These are phyloP conservation scores for Apodemia zela DNA, from an alignment of 2,888 invertebrate species.

Conservation along the genomic window DNA sequence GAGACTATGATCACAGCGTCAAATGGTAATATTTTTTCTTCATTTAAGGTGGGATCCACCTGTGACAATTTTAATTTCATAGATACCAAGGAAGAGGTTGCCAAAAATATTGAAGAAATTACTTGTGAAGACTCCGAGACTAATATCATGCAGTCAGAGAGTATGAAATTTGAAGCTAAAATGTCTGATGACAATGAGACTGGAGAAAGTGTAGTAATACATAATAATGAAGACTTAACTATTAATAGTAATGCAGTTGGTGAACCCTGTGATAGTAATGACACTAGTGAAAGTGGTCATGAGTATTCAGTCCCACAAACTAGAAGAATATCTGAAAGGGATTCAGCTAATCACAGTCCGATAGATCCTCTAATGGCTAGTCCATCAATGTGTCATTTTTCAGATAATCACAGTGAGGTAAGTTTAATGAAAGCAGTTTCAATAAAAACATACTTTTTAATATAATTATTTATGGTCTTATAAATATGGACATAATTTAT, in stretches of 20 bases:
- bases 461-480: too few species aligned
- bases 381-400: slow-evolving; percentile 84
- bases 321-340: slow-evolving; percentile 75
- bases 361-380: slow-evolving; percentile 85
- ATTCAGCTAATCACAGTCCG: slow-evolving; percentile 90
- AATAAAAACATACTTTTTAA: background rate
- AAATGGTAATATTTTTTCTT: slow-evolving; percentile 40
- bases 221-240: slow-evolving; percentile 51
- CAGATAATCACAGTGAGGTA: slow-evolving; percentile 85
- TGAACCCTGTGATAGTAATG: slow-evolving; percentile 56
- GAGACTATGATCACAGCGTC: slow-evolving; percentile 17
- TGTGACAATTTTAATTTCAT: slow-evolving; percentile 38
- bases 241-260: slow-evolving; percentile 54
- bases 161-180: slow-evolving; percentile 45
- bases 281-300: slow-evolving; percentile 47
- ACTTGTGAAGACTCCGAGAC: slow-evolving; percentile 40
- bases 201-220: slow-evolving; percentile 41
- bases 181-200: slow-evolving; percentile 42
- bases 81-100: slow-evolving; percentile 39
- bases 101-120: slow-evolving; percentile 21
- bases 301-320: slow-evolving; percentile 59
- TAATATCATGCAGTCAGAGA: slow-evolving; percentile 43
- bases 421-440: slow-evolving; percentile 25
- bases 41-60: slow-evolving; percentile 45
- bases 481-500: slow-evolving; percentile 23